Evolutionary conservation across 1,140 invertebrate species (phyloP), one percentile per base, ranked within the genome.

Genomic region (Lasioglossum albipes): DNA sequence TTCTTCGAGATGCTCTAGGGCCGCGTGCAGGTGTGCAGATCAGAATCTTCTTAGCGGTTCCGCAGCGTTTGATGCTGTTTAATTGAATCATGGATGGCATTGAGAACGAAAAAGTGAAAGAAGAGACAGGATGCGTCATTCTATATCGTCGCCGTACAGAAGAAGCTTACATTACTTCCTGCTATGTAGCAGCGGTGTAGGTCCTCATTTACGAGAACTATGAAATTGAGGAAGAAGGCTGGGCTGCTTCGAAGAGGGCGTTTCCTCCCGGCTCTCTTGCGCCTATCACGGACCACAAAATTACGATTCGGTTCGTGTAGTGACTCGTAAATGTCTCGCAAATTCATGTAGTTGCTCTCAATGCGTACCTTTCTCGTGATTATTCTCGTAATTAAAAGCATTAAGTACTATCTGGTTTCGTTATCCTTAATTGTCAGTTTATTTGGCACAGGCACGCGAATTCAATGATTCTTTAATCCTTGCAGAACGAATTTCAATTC

Each of bases 131-230:
- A 42, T 10, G 6, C 18, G 36, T 12, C 20, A n/a, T 7, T 52
- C 36, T 22, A 27, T 41, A 52, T 22, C 22, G 45, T 31, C 22
- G 67, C 27, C 12, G 5, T 7, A 10, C 42, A 18, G 45, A 22
- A 18, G 13, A 36, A 70, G 45, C 49, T 20, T 76, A 42, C 69
- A 77, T 83, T 85, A 54, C 72, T 81, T 85, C 76, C 77, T 72
- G 66, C 54, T 83, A 54, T 80, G 80, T 83, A 68, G 13, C 77
- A 45, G 69, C 10, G 64, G 52, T 9, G 45, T 54, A 16, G 52
- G 52, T 54, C 52, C 52, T 54, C 52, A 20, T 54, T 65, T 41
- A 20, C 52, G 72, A 13, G 27, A 7, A 57, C 16, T 22, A 42
- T n/a, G 62, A 75, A 52, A 71, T 20, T 67, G 70, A 76, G 75